These are phyloP conservation scores for Machimus rusticus DNA, from an alignment of 2,888 invertebrate genomes.

Conservation along the genomic window DNA sequence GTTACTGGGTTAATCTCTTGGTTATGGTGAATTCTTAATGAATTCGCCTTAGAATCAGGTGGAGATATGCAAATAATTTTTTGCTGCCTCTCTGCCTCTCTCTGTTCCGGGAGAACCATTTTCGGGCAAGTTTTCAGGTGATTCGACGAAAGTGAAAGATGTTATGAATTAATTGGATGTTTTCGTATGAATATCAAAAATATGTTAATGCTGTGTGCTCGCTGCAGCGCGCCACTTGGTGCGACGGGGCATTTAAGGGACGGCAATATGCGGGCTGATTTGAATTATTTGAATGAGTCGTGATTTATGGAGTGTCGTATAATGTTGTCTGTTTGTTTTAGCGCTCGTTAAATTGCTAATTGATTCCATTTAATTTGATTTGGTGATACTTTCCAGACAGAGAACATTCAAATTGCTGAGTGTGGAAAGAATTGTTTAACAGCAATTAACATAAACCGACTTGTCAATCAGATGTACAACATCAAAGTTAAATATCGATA, in stretches of 20 bases:
- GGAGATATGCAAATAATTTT: slow-evolving; percentile 28
- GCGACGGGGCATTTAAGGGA: neutral
- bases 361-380: neutral
- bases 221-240: neutral
- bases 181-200: slow-evolving; percentile 1
- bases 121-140: neutral
- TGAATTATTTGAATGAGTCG: neutral
- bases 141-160: slow-evolving; percentile 13
- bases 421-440: neutral
- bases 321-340: neutral
- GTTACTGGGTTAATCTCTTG: slow-evolving; percentile 35
- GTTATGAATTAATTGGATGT: slow-evolving; percentile 17
- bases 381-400: neutral
- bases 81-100: neutral
- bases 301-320: neutral
- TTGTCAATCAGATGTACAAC: neutral
- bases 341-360: neutral
- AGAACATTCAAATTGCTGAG: neutral
- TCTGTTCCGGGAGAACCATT: neutral
- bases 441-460: neutral
- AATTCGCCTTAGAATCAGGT: slow-evolving; percentile 25
- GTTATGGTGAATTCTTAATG: slow-evolving; percentile 33
- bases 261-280: neutral
- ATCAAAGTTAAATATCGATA: neutral
- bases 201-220: slow-evolving; percentile 10